Conservation (phyloP, 2,113 vertebrate genomes). For the Diglossa brunneiventris region DNA sequence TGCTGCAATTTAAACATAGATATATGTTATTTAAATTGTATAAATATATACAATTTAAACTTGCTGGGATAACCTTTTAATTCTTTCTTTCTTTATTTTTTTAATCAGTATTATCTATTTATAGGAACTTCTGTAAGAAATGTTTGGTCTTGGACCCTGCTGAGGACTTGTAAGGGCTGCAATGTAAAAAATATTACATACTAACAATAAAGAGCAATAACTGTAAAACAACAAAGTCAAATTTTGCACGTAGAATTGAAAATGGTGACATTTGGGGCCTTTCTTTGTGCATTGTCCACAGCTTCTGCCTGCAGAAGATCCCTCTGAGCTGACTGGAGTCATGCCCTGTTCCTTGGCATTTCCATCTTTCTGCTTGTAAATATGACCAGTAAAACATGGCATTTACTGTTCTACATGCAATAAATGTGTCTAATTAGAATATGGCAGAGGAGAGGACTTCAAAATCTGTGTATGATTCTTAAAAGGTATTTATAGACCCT, state of each 20-base stretch:
- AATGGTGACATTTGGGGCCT: not conserved
- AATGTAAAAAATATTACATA: rapidly evolving
- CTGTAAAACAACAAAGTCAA: not conserved
- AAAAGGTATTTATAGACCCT: not conserved
- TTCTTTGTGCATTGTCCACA: not conserved
- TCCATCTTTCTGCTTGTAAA: not conserved
- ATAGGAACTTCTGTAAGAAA: not conserved
- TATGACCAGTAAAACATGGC: not conserved
- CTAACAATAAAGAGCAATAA: not conserved
- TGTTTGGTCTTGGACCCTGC: not conserved
- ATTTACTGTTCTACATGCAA: not conserved
- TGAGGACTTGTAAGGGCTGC: not conserved
- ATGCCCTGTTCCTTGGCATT: not conserved
- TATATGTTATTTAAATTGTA: too few relatives aligned
- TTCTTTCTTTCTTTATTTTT: not conserved
- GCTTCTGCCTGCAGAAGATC: not conserved
- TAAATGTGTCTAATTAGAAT: conserved; percentile 28
- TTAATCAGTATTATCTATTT: not conserved
- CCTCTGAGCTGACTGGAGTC: not conserved
- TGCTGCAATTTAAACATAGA: not conserved
- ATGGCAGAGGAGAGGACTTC: not conserved
- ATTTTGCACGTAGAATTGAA: not conserved
- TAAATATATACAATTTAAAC: not conserved
- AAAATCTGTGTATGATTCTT: not conserved
- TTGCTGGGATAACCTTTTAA: not conserved